Evolutionary conservation across 2,888 invertebrate species (phyloP).

Genomic region (Erebia epiphron): DNA sequence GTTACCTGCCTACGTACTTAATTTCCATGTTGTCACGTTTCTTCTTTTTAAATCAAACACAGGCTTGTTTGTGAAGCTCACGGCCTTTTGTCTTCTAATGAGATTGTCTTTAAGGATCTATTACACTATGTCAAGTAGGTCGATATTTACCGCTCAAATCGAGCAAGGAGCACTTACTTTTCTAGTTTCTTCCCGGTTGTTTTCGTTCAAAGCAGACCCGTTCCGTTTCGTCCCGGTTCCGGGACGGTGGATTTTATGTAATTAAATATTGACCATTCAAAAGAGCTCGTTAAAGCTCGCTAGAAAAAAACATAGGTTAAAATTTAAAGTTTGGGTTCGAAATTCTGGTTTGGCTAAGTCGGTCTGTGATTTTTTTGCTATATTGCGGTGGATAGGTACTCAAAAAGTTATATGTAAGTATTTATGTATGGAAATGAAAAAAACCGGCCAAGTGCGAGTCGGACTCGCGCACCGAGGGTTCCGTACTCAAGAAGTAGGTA

Average conservation of each 20-base stretch:
- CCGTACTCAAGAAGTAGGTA: no score
- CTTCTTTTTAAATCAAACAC: constrained; percentile 49
- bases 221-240: not conserved
- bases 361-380: no score
- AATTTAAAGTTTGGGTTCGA: not conserved
- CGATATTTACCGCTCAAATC: not conserved
- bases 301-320: not conserved
- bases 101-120: constrained; percentile 20
- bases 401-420: no score
- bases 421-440: no score
- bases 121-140: constrained; percentile 7
- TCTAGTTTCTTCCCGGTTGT: not conserved
- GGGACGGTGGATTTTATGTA: not conserved
- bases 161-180: not conserved
- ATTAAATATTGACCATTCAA: not conserved
- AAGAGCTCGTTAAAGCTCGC: not conserved
- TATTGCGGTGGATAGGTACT: no score
- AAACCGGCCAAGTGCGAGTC: no score
- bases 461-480: no score
- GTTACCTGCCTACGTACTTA: not conserved
- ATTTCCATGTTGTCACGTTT: constrained; percentile 35
- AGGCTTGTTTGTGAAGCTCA: constrained; percentile 43
- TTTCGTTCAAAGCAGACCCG: not conserved
- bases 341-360: not conserved
- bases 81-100: constrained; percentile 30